Evolutionary conservation across 2,113 vertebrate genomes (phyloP).

Genomic region (Ardeotis arabs): DNA sequence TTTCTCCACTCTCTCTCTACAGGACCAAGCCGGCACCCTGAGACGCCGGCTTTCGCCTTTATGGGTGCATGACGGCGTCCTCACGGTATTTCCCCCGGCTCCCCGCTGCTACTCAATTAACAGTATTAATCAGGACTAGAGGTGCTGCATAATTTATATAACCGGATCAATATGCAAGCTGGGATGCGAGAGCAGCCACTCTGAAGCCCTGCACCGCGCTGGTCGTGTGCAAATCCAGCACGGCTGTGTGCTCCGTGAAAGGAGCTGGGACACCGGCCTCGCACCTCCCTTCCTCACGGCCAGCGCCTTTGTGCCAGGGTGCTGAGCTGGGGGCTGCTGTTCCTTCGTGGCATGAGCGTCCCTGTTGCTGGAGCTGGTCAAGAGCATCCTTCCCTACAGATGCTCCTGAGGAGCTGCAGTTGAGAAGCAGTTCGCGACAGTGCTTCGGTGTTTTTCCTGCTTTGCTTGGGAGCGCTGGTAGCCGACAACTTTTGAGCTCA

Average conservation of each 20-base stretch:
- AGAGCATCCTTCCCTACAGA: not conserved
- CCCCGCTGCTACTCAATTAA: not conserved
- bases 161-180: conserved; percentile 16
- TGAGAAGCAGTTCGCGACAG: rapidly evolving
- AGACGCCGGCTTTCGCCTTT: not conserved
- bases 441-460: not conserved
- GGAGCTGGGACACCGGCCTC: not conserved
- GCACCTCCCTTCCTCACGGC: not conserved
- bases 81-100: not conserved
- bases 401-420: not conserved
- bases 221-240: not conserved
- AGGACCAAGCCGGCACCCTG: not conserved
- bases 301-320: not conserved
- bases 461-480: not conserved
- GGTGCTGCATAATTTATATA: conserved; percentile 65
- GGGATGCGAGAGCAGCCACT: not conserved
- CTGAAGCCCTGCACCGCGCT: not conserved
- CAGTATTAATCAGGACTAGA: conserved; percentile 37
- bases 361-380: not conserved
- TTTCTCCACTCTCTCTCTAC: rapidly evolving
- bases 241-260: rapidly evolving
- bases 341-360: not conserved
- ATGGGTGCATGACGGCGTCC: not conserved
- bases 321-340: not conserved
- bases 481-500: rapidly evolving